Conservation (phyloP, 2,113 vertebrate genomes). For the Smithornis capensis region DNA sequence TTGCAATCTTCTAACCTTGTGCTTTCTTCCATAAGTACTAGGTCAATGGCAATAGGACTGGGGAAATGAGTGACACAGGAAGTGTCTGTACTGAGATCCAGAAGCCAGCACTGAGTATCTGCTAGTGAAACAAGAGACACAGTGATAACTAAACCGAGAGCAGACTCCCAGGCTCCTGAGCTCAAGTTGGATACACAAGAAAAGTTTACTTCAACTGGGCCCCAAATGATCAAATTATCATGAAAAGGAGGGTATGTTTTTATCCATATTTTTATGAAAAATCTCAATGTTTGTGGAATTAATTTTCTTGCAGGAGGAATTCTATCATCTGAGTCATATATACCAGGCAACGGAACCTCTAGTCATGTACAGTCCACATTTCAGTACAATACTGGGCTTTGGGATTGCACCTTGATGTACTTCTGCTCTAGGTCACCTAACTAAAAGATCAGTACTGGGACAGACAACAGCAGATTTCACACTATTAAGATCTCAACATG, state of each 20-base stretch:
- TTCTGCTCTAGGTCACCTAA: background rate
- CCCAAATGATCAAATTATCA: background rate
- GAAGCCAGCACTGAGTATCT: background rate
- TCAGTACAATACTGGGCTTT: background rate
- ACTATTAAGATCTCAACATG: background rate
- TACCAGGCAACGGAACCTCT: background rate
- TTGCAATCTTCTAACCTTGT: background rate
- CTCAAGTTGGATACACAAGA: background rate
- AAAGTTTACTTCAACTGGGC: background rate
- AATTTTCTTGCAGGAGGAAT: background rate
- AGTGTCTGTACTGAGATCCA: background rate
- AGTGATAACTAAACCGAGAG: background rate
- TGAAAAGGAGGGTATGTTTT: background rate
- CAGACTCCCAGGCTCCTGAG: background rate
- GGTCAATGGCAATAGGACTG: fast-evolving
- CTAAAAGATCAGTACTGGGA: background rate
- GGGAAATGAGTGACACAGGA: background rate
- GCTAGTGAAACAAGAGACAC: background rate
- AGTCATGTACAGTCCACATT: background rate
- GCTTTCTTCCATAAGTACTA: background rate
- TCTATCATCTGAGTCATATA: background rate
- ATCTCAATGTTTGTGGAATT: background rate
- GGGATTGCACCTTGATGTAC: background rate
- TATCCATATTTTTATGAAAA: background rate
- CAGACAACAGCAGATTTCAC: background rate